Evolutionary conservation across 2,888 invertebrate genomes (phyloP), one percentile per base, ranked within the genome.

Genomic region (Timema cristinae): DNA sequence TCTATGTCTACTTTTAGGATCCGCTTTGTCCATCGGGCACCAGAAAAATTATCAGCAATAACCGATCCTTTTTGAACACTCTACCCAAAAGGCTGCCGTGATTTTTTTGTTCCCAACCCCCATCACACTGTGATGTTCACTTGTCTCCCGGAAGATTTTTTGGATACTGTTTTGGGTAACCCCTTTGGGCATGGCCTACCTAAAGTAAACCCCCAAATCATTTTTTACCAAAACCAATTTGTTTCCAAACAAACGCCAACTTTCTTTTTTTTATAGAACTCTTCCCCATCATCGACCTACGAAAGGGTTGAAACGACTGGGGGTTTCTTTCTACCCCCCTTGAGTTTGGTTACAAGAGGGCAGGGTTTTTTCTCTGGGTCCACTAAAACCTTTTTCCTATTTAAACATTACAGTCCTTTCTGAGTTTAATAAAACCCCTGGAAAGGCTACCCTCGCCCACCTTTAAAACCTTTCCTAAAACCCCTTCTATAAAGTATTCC

Each of bases 121-220:
- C 89, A 90, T 78, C 75, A 77, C 63, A 88, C 90, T 10, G 90
- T 7, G 91, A 91, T 79, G 90, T 91, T 10, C 91, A 91, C 79
- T 83, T 91, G 69, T 90, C 90, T 80, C 91, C 91, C 0, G 89
- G 90, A n/a, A 82, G 82, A 69, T n/a, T 91, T 92, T 80, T 83
- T 92, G 76, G 91, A 91, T 77, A 88, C 88, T 76, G 93, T 93
- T 75, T n/a, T n/a, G n/a, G 92, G 90, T 13, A 90, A 91, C 79
- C 93, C 93, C 8, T 85, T 91, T 73, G 91, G 92, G 80, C 92
- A 90, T 78, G 91, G 91, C 32, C 83, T 92, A 66, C 91, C 91
- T 1, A 91, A 91, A 79, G 85, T 89, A 73, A n/a, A n/a, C n/a
- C 84, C 85, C 0, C 10, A 84, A 82, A 77, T 70, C 15, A 67